A percentile compares a stretch with the other conserved stretches of the same genome.
phyloP scores from a whole-genome alignment of 2,113 vertebrate genomes.

The Genyomyrus donnyi region DNA sequence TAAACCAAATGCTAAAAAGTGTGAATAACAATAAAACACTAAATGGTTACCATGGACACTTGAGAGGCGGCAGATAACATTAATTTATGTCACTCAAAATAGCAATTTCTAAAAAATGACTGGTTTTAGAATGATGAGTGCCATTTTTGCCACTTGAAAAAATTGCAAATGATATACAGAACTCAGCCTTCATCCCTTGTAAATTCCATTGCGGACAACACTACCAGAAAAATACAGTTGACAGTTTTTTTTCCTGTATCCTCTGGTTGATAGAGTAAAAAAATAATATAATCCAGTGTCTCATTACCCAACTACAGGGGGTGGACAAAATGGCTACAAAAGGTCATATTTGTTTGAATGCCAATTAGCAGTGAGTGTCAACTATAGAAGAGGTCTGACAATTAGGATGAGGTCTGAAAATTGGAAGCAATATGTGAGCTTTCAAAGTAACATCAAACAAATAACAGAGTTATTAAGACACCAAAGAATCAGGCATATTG shows the following conservation, averaged over 20 bases:
- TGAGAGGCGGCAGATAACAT: neutral
- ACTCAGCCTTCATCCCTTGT: neutral
- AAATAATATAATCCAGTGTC: neutral
- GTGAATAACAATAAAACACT: neutral
- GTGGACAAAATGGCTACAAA: neutral
- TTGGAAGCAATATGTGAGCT: neutral
- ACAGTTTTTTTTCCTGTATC: neutral
- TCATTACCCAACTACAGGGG: neutral
- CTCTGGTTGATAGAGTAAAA: neutral
- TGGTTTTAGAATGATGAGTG: neutral
- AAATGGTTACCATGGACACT: neutral
- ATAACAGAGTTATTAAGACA: neutral
- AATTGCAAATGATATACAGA: neutral
- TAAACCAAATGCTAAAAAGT: neutral
- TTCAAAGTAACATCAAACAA: neutral
- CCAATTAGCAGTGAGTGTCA: neutral
- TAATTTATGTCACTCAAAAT: neutral
- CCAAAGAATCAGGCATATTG: neutral
- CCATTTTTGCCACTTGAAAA: neutral
- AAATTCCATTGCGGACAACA: neutral
- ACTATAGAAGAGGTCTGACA: neutral
- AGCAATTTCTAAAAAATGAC: neutral
- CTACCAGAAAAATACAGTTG: neutral
- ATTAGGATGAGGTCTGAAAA: neutral
- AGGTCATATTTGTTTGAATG: neutral